Evolutionary conservation across 1,140 invertebrate genomes (phyloP).

Genomic region (Drosophila leontia): DNA sequence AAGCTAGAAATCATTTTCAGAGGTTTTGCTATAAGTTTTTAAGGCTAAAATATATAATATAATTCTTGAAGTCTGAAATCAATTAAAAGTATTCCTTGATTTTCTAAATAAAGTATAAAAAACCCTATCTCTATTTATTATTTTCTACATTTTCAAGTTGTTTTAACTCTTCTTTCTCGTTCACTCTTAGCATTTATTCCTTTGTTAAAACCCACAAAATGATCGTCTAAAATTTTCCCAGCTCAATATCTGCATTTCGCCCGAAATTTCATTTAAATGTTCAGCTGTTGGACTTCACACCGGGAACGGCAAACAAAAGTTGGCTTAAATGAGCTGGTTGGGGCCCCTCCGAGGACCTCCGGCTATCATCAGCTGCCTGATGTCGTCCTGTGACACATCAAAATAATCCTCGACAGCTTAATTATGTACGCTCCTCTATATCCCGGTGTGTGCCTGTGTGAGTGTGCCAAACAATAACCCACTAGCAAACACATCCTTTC

Average conservation of each 20-base stretch:
- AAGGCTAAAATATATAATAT: no score
- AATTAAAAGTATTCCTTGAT: not conserved
- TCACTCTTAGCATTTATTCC: not conserved
- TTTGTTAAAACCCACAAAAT: constrained; percentile 11
- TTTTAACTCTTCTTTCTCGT: not conserved
- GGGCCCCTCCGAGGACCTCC: constrained; percentile 27
- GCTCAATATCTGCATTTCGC: constrained; percentile 1
- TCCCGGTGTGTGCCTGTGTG: constrained; percentile 26
- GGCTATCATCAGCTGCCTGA: constrained; percentile 74
- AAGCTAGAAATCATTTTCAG: not conserved
- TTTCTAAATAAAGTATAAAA: not conserved
- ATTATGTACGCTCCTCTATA: constrained; percentile 70
- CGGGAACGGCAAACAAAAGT: constrained; percentile 70
- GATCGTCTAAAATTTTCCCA: constrained; percentile 20
- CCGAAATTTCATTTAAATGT: constrained; percentile 22
- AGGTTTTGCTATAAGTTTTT: not conserved
- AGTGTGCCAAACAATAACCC: constrained; percentile 68
- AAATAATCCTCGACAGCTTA: constrained; percentile 84
- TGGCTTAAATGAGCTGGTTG: constrained; percentile 70
- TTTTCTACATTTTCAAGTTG: not conserved
- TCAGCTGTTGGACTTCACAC: constrained; percentile 63
- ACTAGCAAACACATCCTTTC: constrained; percentile 70
- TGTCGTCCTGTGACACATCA: constrained; percentile 82
- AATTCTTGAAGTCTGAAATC: no score
- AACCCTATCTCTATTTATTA: not conserved